A percentile compares a stretch with the other conserved stretches of the same genome.
phyloP scores from a whole-genome alignment of 2,113 vertebrate species.

The Ramphastos sulfuratus region DNA sequence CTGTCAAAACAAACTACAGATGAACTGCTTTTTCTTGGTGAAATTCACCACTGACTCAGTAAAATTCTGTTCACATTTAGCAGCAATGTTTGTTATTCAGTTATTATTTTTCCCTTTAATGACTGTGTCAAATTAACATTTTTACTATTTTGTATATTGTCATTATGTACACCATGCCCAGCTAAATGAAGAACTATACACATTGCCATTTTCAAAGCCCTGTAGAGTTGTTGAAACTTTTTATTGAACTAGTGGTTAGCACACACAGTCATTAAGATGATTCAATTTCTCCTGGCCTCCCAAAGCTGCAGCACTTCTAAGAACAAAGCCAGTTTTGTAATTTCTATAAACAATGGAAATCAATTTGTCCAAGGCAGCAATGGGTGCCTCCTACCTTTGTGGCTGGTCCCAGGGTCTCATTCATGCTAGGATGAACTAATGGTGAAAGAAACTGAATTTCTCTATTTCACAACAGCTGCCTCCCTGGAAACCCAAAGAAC shows the following conservation, averaged over 20 bases:
- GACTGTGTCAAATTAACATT: not conserved
- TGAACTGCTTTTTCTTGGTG: not conserved
- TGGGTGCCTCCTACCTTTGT: not conserved
- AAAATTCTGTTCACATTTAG: not conserved
- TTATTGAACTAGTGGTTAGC: not conserved
- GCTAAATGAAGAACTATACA: not conserved
- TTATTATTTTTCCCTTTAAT: conserved; percentile 11
- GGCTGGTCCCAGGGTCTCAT: not conserved
- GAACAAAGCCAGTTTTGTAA: not conserved
- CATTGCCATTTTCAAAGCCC: not conserved
- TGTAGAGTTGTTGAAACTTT: not conserved
- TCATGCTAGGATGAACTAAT: not conserved
- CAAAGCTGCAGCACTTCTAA: not conserved
- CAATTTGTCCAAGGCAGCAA: not conserved
- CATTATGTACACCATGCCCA: not conserved
- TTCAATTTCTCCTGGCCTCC: not conserved
- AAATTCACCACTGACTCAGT: not conserved
- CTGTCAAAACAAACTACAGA: not conserved
- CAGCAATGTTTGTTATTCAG: not conserved
- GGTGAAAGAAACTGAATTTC: not conserved
- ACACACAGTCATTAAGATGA: not conserved
- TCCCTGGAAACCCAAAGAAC: not conserved
- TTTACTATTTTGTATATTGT: not conserved
- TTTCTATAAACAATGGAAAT: not conserved
- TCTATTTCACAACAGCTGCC: not conserved